Evolutionary conservation across 37 sponge, comb jelly and placozoan species (phyloP).

Genomic region (Aphrocallistes beatrix): DNA sequence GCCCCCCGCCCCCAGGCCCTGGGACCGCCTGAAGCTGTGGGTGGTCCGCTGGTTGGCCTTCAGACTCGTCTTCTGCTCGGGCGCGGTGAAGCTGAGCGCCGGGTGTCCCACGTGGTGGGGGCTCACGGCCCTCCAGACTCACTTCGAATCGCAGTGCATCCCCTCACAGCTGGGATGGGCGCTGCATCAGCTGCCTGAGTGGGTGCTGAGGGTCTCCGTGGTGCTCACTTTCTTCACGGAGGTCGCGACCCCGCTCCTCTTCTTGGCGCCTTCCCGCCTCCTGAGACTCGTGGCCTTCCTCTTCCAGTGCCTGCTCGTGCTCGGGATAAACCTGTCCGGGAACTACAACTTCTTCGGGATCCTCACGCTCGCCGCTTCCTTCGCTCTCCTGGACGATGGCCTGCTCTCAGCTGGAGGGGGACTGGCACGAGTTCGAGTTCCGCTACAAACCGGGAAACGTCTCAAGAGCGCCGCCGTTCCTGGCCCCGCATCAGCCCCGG

Average conservation of each 20-base stretch:
- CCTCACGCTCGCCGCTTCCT: slow-evolving; percentile 48
- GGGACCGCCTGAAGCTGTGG: slow-evolving; percentile 59
- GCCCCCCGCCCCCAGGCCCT: slow-evolving; percentile 22
- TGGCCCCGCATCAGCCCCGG: slow-evolving; percentile 90
- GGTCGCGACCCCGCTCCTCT: slow-evolving; percentile 64
- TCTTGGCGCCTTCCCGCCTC: slow-evolving; percentile 59
- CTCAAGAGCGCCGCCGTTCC: slow-evolving; percentile 32
- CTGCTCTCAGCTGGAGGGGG: slow-evolving; percentile 22
- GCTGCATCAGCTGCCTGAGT: slow-evolving; percentile 81
- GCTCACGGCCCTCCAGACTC: slow-evolving; percentile 69
- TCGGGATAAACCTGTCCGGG: slow-evolving; percentile 71
- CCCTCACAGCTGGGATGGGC: slow-evolving; percentile 87
- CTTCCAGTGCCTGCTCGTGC: slow-evolving; percentile 37
- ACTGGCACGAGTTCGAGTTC: slow-evolving; percentile 72
- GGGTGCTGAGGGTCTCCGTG: slow-evolving; percentile 71
- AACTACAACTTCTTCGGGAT: slow-evolving; percentile 97
- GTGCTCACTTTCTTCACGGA: slow-evolving; percentile 74
- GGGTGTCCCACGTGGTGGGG: slow-evolving; percentile 89
- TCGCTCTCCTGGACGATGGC: slow-evolving; percentile 65
- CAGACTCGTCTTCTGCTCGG: slow-evolving; percentile 95
- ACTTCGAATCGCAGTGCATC: slow-evolving; percentile 79
- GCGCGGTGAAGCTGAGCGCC: slow-evolving; percentile 86
- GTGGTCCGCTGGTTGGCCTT: slow-evolving; percentile 82
- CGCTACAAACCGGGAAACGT: slow-evolving; percentile 83
- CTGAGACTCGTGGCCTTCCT: slow-evolving; percentile 47